These are phyloP conservation scores for Stenichneumon culpator DNA, from an alignment of 2,888 invertebrate genomes.

Conservation along the genomic window DNA sequence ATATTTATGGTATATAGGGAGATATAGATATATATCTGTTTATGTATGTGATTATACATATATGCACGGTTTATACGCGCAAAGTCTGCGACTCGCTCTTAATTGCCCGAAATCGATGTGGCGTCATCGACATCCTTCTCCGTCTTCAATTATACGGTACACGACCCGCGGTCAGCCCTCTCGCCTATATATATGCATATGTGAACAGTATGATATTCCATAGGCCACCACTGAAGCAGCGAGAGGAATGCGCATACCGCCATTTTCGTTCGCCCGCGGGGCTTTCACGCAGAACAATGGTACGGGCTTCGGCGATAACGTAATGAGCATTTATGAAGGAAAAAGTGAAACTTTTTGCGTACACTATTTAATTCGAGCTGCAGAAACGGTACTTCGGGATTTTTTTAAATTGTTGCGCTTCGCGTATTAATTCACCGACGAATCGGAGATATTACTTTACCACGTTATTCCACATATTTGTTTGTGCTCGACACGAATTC, in stretches of 20 bases:
- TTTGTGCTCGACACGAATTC: background rate
- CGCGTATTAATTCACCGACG: background rate
- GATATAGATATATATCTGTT: background rate
- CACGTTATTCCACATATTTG: background rate
- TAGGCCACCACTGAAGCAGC: conserved; percentile 43
- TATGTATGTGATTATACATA: background rate
- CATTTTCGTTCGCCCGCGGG: conserved; percentile 44
- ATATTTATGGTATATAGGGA: background rate
- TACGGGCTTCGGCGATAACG: conserved; percentile 41
- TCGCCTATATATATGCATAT: background rate
- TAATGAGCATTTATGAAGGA: conserved; percentile 53
- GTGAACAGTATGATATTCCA: conserved; percentile 23
- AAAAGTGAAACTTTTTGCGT: background rate
- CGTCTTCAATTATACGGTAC: conserved; percentile 21
- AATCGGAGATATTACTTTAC: background rate
- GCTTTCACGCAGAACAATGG: conserved; percentile 56
- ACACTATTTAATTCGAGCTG: conserved; percentile 12
- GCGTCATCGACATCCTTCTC: conserved; percentile 42
- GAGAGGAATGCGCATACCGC: conserved; percentile 49
- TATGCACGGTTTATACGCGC: background rate
- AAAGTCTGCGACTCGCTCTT: conserved; percentile 29
- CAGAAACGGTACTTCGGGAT: background rate
- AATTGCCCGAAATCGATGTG: conserved; percentile 56
- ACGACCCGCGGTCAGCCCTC: conserved; percentile 36
- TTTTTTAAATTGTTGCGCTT: background rate